Evolutionary conservation across 2,797 vertebrate species (phyloP), one percentile per base, ranked within the genome.

Genomic region (Adelosebastes latens): DNA sequence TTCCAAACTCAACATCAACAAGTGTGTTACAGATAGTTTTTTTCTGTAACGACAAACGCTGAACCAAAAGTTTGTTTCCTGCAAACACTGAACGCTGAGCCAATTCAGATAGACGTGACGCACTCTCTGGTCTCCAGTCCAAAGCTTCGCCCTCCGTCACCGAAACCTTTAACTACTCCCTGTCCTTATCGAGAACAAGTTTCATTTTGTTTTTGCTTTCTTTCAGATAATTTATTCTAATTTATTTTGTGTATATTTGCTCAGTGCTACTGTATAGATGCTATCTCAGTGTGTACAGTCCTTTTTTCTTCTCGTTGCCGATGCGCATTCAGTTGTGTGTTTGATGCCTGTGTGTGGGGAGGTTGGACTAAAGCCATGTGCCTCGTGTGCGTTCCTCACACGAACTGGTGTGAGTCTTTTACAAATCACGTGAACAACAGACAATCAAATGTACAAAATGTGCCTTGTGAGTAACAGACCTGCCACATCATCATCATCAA

Each of bases 1-100:
- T 49, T 79, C 22, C 56, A 66, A 72, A 58, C 80, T 69, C 62
- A n/a, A 59, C 64, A 9, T 31, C 56, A 46, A 58, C 22, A 72
- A 56, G 75, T 65, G 20, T 53, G 20, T 53, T 53, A n/a, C 49
- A 53, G 49, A 53, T 42, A 32, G 58, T 62, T 72, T 67, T 20
- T 31, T 39, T 25, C 20, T 70, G 60, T 79, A 42, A 62, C 29
- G 58, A 53, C 42, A 49, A 61, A 62, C n/a, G n/a, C 82, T 82
- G 52, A 89, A 86, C 85, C 85, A 84, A 91, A 91, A 56, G 88
- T 92, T 93, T 89, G 91, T 95, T 96, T 96, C 94, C 94, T 95
- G 95, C 95, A 94, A 94, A 94, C 90, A 91, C 82, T 93, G 90
- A 95, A 94, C 92, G 89, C 95, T 96, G 95, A 96, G 95, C 95